Percentiles rank a stretch among this genome's conserved stretches.
These are phyloP conservation scores for Tragelaphus imberbis DNA, from an alignment of 2,113 vertebrate species.

Conservation along the genomic window DNA sequence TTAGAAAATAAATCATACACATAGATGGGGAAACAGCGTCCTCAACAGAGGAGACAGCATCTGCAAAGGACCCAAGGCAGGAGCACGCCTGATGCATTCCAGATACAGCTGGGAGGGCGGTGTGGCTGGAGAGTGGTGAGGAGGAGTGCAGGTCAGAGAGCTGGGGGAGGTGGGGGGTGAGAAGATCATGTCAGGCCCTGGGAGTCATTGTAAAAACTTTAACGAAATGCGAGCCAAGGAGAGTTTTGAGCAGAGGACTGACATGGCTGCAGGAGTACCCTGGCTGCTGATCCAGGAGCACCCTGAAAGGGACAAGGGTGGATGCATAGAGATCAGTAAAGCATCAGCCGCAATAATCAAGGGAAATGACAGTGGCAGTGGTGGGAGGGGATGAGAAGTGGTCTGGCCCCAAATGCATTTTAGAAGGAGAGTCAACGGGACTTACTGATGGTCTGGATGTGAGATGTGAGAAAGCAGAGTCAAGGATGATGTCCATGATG, in stretches of 20 bases:
- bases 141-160: background rate
- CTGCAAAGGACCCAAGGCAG: background rate
- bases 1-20: background rate
- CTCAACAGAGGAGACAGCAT: background rate
- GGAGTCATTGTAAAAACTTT: background rate
- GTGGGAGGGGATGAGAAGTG: background rate
- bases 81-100: rapidly evolving
- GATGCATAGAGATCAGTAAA: background rate
- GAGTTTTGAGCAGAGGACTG: background rate
- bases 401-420: background rate
- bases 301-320: background rate
- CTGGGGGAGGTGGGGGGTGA: rapidly evolving
- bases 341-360: rapidly evolving
- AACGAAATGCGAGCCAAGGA: background rate
- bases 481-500: background rate
- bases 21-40: rapidly evolving
- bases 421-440: background rate
- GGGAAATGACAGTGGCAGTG: background rate
- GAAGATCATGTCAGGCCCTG: background rate
- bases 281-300: background rate
- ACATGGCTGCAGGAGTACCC: background rate
- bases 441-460: background rate
- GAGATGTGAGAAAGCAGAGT: background rate
- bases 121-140: background rate
- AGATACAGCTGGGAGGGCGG: background rate